Base-by-base conservation (phyloP, 2,797 vertebrate genomes). In the Zenarchopterus dispar region DNA sequence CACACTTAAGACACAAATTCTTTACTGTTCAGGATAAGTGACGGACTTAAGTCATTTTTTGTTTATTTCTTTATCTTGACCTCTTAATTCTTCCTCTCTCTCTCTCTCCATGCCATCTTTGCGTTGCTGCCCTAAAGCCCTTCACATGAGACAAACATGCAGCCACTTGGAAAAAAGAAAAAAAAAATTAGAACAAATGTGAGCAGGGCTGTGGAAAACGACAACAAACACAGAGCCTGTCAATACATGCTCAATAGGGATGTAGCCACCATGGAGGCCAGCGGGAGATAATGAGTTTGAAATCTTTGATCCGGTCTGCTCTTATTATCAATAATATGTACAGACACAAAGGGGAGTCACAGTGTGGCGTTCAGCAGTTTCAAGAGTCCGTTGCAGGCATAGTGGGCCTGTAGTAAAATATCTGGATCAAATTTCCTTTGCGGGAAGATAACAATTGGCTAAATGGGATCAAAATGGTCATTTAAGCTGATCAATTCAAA, bases 111-210 rank as follows among this genome's bases (percentile, higher is more conserved):
- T 17, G 61, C 60, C 48, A 68, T 2, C 31, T 81, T 66, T 83
- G 81, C 78, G 56, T 90, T 88, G 85, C 43, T 66, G 80, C 89
- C 89, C 86, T 83, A 50, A 82, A 89, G 88, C 75, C 77, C 77
- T 75, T 89, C 89, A 88, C 88, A 90, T 86, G 85, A 81, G 79
- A 77, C 85, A 87, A 21, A 63, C 56, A 36, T 87, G 85, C 84
- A 84, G 73, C 75, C 84, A 67, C 72, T 85, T 78, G 84, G 75
- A 89, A 88, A 84, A 55, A 26, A 26, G 6, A 44, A 19, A 45
- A 45, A 44, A 79, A 81, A 85, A 86, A 85, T 81, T 33, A 75
- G 87, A 89, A 74, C 86, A 85, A 81, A 89, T 86, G 79, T 56
- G 77, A 85, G 80, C 67, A 52, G 77, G 51, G 68, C 36, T 13